Conservation (phyloP, 2,113 vertebrate species). For the Menidia beryllina region DNA sequence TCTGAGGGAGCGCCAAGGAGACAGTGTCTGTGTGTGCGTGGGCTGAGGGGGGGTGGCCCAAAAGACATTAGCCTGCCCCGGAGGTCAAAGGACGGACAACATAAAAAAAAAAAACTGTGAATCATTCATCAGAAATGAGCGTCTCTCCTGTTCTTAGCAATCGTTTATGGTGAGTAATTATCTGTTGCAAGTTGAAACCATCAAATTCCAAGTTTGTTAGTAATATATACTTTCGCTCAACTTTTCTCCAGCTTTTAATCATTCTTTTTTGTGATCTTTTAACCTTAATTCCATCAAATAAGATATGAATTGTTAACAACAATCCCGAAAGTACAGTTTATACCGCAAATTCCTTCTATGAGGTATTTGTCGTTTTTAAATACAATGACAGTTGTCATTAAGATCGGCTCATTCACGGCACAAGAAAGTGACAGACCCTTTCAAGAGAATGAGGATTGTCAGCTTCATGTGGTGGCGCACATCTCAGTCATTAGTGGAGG, state of each 20-base stretch:
- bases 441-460: constrained; percentile 44
- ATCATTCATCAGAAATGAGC: constrained; percentile 72
- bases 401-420: constrained; percentile 31
- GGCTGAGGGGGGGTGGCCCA: constrained; percentile 43
- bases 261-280: constrained; percentile 12
- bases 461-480: constrained; percentile 53
- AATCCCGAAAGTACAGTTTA: background rate
- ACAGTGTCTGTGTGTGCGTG: constrained; percentile 46
- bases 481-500: constrained; percentile 61
- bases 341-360: background rate
- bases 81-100: constrained; percentile 69
- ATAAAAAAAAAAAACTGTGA: constrained; percentile 73
- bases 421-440: constrained; percentile 36
- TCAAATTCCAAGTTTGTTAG: constrained; percentile 38
- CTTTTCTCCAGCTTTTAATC: constrained; percentile 14
- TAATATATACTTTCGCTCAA: background rate
- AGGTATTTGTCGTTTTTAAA: constrained; percentile 16
- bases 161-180: constrained; percentile 51
- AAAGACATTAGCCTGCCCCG: constrained; percentile 74
- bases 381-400: constrained; percentile 32
- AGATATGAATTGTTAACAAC: constrained; percentile 18
- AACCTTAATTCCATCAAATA: constrained; percentile 1
- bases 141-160: constrained; percentile 33
- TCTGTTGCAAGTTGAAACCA: constrained; percentile 45
- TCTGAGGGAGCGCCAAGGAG: constrained; percentile 21